Conservation (phyloP, 1,140 invertebrate genomes). For the Copidosoma floridanum region DNA sequence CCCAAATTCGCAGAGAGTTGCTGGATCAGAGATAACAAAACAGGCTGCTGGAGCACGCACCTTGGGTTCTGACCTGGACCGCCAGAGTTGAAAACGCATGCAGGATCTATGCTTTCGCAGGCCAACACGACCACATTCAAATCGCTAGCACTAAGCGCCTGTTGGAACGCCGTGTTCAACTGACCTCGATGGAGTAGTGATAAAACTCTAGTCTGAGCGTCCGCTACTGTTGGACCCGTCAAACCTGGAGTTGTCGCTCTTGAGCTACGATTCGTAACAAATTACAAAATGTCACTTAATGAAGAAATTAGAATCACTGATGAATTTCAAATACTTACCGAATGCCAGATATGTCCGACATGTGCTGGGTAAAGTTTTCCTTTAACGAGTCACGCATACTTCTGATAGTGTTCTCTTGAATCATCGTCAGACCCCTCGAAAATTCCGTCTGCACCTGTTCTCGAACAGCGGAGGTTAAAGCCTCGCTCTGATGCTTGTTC, state of each 20-base stretch:
- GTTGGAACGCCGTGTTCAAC: constrained; percentile 83
- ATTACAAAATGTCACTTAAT: not conserved
- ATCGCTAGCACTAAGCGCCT: constrained; percentile 84
- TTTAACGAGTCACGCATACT: constrained; percentile 47
- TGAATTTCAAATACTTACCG: too few relatives aligned
- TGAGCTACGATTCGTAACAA: constrained; percentile 51
- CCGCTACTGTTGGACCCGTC: constrained; percentile 42
- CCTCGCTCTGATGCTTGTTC: constrained; percentile 46
- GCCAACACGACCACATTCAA: constrained; percentile 79
- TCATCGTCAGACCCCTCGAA: constrained; percentile 36
- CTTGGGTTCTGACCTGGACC: constrained; percentile 38
- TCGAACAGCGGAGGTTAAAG: constrained; percentile 39
- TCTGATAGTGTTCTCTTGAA: constrained; percentile 47
- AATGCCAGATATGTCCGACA: constrained; percentile 48
- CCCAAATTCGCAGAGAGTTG: constrained; percentile 86
- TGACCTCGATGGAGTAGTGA: constrained; percentile 72
- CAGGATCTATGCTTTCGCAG: constrained; percentile 77
- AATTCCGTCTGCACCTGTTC: constrained; percentile 50
- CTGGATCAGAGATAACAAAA: constrained; percentile 87
- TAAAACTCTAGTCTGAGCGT: constrained; percentile 67
- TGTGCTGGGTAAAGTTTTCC: constrained; percentile 51
- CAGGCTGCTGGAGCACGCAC: constrained; percentile 68
- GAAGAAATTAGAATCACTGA: too few relatives aligned
- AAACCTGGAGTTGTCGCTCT: constrained; percentile 58
- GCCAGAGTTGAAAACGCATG: constrained; percentile 76